Evolutionary conservation across 1,140 invertebrate species (phyloP).

Genomic region (Trissolcus basalis): DNA sequence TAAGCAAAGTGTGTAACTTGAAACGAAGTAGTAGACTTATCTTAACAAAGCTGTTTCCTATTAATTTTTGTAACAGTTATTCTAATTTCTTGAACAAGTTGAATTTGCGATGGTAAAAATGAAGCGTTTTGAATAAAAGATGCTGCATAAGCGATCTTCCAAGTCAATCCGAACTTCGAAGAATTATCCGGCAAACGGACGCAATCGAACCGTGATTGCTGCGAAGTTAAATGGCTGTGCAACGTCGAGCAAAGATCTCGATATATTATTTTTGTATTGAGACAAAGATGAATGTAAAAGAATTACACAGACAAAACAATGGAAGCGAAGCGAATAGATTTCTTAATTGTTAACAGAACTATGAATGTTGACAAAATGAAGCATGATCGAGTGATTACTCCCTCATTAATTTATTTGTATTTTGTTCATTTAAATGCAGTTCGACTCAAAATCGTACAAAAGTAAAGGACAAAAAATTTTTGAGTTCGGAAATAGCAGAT

Average conservation of each 20-base stretch:
- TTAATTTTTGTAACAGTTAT: slow-evolving; percentile 15
- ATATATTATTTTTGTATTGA: slow-evolving; percentile 77
- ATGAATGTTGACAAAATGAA: too few relatives aligned
- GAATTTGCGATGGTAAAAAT: background rate
- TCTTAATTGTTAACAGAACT: slow-evolving; percentile 73
- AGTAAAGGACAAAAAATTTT: background rate
- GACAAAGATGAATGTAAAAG: slow-evolving; percentile 50
- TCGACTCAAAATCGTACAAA: slow-evolving; percentile 46
- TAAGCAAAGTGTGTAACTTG: slow-evolving; percentile 58
- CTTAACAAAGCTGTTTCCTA: slow-evolving; percentile 44
- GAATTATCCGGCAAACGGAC: slow-evolving; percentile 44
- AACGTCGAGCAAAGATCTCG: slow-evolving; percentile 73
- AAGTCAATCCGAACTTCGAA: slow-evolving; percentile 36
- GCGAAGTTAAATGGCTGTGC: slow-evolving; percentile 72
- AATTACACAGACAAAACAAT: slow-evolving; percentile 26
- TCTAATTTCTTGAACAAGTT: slow-evolving; percentile 18
- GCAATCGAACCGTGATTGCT: slow-evolving; percentile 28
- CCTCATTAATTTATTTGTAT: slow-evolving; percentile 62
- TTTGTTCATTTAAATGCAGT: slow-evolving; percentile 63
- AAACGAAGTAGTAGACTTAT: slow-evolving; percentile 57
- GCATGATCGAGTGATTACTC: background rate
- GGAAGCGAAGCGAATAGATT: slow-evolving; percentile 57
- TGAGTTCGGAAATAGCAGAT: too few relatives aligned
- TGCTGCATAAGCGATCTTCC: slow-evolving; percentile 42
- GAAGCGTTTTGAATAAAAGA: too few relatives aligned